Base-by-base conservation (phyloP, 2,113 vertebrate genomes). In the Kryptolebias marmoratus region DNA sequence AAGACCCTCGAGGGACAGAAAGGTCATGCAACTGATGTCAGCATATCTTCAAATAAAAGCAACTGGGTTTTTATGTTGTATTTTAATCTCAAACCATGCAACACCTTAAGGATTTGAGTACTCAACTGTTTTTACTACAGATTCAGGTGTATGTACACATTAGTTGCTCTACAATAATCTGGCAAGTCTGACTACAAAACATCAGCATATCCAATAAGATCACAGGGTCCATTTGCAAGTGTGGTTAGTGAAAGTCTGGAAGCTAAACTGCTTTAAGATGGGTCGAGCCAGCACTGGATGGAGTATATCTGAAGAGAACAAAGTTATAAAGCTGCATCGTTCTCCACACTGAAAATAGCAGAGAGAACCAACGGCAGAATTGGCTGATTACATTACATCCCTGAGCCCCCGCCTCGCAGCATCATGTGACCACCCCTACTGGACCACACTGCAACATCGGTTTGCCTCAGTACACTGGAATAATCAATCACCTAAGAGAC, bases 321-420 rank as follows among this genome's bases (percentile, higher is more conserved):
- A 68, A 77, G 73, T 66, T 75, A 86, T 78, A 83, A 22, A 58
- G 66, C 54, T 56, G 77, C 72, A 61, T 77, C 53, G 47, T 61
- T 54, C 30, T 49, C 59, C 39, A 22, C 22, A 18, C 28, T n/a
- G 28, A 64, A 83, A 69, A 70, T 14, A 58, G 76, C 75, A 60
- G 57, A 70, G 59, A 68, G 79, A 80, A 63, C 59, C 61, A 68
- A 75, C 81, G 75, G 73, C 61, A 73, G 70, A 68, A 36, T 55
- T 79, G 62, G 45, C 83, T 87, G 80, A 89, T 91, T 84, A 88
- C 86, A 90, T 91, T 88, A 88, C 80, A 42, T 65, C 73, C 65
- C 67, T 44, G 42, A 50, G 70, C 36, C 66, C 50, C 66, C 59
- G 76, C 68, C 66, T 60, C 48, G 36, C 67, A 36, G 74, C 76